phyloP scores from a whole-genome alignment of 2,797 vertebrate species.

The Dallia pectoralis region DNA sequence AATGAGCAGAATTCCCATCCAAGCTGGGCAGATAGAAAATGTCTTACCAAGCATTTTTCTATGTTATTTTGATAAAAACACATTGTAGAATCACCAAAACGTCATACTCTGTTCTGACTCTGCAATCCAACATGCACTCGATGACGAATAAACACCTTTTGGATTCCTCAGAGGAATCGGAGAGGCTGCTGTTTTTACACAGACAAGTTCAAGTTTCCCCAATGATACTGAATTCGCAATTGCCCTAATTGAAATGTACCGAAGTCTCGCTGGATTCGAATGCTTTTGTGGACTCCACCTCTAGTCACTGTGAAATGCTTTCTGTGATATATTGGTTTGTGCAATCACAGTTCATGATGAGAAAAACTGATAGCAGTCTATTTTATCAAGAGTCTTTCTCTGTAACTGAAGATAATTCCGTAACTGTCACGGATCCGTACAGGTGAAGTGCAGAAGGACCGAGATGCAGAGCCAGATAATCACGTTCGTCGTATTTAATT shows the following conservation, averaged over 20 bases:
- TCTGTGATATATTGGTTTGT: not conserved
- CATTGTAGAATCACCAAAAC: not conserved
- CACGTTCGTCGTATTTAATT: no score
- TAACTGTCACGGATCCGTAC: no score
- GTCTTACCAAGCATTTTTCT: not conserved
- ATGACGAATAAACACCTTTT: not conserved
- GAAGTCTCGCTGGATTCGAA: constrained; percentile 29
- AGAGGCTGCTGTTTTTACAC: not conserved
- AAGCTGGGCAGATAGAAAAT: not conserved
- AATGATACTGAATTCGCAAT: not conserved
- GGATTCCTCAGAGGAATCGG: not conserved
- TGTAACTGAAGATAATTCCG: not conserved
- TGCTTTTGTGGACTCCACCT: constrained; percentile 23
- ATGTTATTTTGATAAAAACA: constrained; percentile 1
- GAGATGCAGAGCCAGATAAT: no score
- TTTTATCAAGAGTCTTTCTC: not conserved
- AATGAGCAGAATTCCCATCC: constrained; percentile 12
- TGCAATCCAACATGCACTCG: not conserved
- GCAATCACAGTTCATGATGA: not conserved
- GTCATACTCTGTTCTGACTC: no score
- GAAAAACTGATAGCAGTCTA: not conserved
- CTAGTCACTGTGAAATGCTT: constrained; percentile 15
- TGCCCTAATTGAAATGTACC: not conserved
- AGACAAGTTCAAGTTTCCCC: no score
- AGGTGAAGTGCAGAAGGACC: no score